A percentile compares a stretch with the other conserved stretches of the same genome.
These are phyloP conservation scores for Drosophila yakuba DNA, from an alignment of 1,140 invertebrate genomes.

Conservation along the genomic window DNA sequence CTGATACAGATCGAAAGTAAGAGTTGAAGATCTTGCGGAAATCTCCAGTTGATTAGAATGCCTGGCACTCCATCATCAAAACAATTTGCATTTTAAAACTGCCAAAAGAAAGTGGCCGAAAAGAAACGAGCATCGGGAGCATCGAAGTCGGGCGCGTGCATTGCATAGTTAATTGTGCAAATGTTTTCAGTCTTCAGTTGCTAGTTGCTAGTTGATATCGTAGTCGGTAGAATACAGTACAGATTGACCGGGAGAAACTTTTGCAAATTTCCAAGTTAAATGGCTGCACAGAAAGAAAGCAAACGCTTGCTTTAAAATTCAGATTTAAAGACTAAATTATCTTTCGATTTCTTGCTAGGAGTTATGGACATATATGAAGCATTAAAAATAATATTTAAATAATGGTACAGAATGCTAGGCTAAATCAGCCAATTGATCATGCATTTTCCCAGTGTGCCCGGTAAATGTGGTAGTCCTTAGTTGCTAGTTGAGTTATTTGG, in stretches of 20 bases:
- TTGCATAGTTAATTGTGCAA: slow-evolving; percentile 78
- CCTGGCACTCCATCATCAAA: slow-evolving; percentile 61
- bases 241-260: slow-evolving; percentile 54
- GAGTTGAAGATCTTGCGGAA: slow-evolving; percentile 57
- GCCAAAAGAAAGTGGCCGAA: slow-evolving; percentile 76
- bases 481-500: slow-evolving; percentile 46
- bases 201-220: slow-evolving; percentile 33
- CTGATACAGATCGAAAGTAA: slow-evolving; percentile 61
- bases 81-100: slow-evolving; percentile 73
- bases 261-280: slow-evolving; percentile 22
- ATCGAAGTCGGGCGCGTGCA: slow-evolving; percentile 62
- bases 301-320: neutral
- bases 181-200: slow-evolving; percentile 30
- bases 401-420: neutral
- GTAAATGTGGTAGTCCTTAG: slow-evolving; percentile 59
- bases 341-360: too few relatives aligned
- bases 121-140: slow-evolving; percentile 33
- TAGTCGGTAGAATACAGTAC: slow-evolving; percentile 28
- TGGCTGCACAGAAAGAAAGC: slow-evolving; percentile 16
- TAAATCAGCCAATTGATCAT: neutral
- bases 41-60: slow-evolving; percentile 64
- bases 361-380: too few relatives aligned
- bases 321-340: too few relatives aligned
- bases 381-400: too few relatives aligned
- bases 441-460: neutral